Evolutionary conservation across 2,113 vertebrate species (phyloP), one percentile per base, ranked within the genome.

Genomic region (Enhydra lutris): DNA sequence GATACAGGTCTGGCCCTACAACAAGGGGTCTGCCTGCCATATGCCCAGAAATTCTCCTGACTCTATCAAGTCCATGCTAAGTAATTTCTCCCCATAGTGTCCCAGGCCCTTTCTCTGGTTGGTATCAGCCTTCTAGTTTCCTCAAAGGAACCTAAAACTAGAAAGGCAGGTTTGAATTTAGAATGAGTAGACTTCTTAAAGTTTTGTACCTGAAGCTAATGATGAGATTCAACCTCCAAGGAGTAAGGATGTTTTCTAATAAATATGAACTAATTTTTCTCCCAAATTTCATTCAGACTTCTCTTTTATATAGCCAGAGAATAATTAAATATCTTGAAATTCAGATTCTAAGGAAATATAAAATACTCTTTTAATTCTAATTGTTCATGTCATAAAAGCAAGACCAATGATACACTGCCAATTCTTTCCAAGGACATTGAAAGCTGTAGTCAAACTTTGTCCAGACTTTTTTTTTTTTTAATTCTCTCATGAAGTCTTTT

Each of bases 331-430:
- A 21, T 52, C 47, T 92, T 80, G 34, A 81, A 92, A 74, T 94
- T 95, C 82, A 89, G n/a, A 96, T 92, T 71, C 42, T 47, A 29
- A 85, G 21, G 91, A 94, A 95, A 47, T 50, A 67, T 18, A 89
- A 92, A 94, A 89, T 52, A 42, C 4, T 81, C 11, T 50, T 63
- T 78, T 67, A 52, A 85, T n/a, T 12, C 36, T 90, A 50, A 83
- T 78, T 67, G 45, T 50, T 55, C 4, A 59, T 12, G 7, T 82
- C 59, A 21, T 89, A 63, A 96, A 96, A 80, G 12, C 57, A 57
- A 82, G 4, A 21, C 65, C 69, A 31, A 11, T 23, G 10, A 52
- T 31, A 78, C 24, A 57, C 23, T 76, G 23, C 15, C 1, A 71
- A 36, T 47, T 91, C 39, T 84, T 94, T 83, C 26, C 71, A 89